Evolutionary conservation across 2,113 vertebrate species (phyloP).

Genomic region (Donacobius atricapilla): DNA sequence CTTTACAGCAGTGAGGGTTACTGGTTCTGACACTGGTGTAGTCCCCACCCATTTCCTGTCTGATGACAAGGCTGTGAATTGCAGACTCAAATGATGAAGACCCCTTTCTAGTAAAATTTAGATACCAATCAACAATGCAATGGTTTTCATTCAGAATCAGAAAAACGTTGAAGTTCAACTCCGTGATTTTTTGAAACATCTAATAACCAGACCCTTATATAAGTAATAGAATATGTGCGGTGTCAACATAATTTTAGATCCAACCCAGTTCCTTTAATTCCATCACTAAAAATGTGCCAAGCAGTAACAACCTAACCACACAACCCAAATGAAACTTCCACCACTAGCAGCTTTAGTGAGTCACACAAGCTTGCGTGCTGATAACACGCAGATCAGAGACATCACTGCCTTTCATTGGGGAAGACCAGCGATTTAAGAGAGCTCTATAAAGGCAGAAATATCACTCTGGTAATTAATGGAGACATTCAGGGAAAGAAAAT

Average conservation of each 20-base stretch:
- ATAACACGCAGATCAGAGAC: neutral
- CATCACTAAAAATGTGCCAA: neutral
- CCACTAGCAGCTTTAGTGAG: neutral
- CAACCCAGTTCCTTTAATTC: neutral
- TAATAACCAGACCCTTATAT: neutral
- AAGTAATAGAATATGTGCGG: neutral
- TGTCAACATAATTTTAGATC: neutral
- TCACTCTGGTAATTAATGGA: neutral
- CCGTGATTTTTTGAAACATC: neutral
- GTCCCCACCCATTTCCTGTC: neutral
- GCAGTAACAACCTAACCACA: neutral
- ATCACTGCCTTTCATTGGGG: neutral
- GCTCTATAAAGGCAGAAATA: neutral
- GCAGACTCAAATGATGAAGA: neutral
- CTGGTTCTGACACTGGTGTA: neutral
- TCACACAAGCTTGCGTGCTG: neutral
- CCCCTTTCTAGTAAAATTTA: neutral
- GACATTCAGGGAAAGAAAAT: neutral
- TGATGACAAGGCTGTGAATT: neutral
- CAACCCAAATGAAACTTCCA: neutral
- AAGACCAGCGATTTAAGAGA: neutral
- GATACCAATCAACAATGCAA: neutral
- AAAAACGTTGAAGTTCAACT: neutral
- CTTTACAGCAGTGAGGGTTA: neutral
- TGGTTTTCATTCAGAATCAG: neutral